Base-by-base conservation (phyloP, 2,888 invertebrate species). In the Bellardia pandia region DNA sequence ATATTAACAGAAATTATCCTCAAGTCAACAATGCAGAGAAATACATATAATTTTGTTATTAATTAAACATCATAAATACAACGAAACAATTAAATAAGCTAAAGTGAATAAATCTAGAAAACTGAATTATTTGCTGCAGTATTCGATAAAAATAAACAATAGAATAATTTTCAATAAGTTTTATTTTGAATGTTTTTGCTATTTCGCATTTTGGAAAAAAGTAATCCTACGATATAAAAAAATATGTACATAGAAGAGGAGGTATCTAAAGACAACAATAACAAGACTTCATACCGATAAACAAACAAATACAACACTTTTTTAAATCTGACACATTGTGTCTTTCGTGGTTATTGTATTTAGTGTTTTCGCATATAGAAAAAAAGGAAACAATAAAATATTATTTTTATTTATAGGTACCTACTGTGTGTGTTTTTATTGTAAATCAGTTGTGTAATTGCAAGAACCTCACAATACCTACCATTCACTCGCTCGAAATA, bases 371-470 rank as follows among this genome's bases (percentile, higher is more conserved):
- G 30, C 30, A 14, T 8, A 45, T 58, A 7, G 8, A 23, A 23
- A 56, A n/a, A 51, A 51, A 51, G 6, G n/a, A 51, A 51, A 51
- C 51, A 51, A 4, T 51, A 14, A 14, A 51, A 51, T 13, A 51
- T 23, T 51, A 51, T n/a, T 13, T 51, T n/a, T 51, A 13, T 13
- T n/a, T 45, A 2, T 45, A 13, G 51, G 23, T 23, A 23, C n/a
- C n/a, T n/a, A n/a, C 23, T n/a, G 51, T 51, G 51, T 51, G n/a
- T 51, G 48, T n/a, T 51, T 51, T 51, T 48, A 7, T 13, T 33
- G 42, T 53, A 56, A 45, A 33, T 72, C 16, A 42, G 40, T 48
- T 58, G 58, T 75, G 66, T 58, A 81, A 68, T 75, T 68, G 40
- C 45, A 78, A 64, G 16, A 58, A 58, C 33, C 11, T 51, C n/a